phyloP scores from a whole-genome alignment of 1,140 invertebrate species.

The Scaptomyza pallida region DNA sequence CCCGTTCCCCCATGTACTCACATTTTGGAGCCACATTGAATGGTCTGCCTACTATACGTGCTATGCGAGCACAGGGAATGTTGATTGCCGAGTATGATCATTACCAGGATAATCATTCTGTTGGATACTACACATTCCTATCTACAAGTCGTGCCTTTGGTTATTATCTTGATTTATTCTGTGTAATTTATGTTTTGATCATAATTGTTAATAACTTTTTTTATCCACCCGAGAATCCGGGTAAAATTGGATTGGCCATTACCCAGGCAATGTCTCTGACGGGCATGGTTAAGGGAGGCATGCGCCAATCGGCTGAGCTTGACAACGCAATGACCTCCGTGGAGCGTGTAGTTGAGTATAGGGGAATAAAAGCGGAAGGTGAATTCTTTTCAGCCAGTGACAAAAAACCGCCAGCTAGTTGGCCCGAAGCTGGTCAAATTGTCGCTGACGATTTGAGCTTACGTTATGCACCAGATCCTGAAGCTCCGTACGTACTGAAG shows the following conservation, averaged over 20 bases:
- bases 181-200: slow-evolving; percentile 88
- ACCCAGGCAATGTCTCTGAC: slow-evolving; percentile 92
- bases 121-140: slow-evolving; percentile 91
- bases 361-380: slow-evolving; percentile 88
- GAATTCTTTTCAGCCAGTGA: slow-evolving; percentile 85
- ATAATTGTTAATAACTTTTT: slow-evolving; percentile 87
- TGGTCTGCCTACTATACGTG: slow-evolving; percentile 91
- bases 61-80: slow-evolving; percentile 86
- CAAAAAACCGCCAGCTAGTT: slow-evolving; percentile 87
- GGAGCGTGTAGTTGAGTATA: slow-evolving; percentile 92
- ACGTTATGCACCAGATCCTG: slow-evolving; percentile 85
- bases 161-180: slow-evolving; percentile 90
- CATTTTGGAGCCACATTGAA: slow-evolving; percentile 89
- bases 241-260: slow-evolving; percentile 92
- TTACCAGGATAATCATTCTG: slow-evolving; percentile 88
- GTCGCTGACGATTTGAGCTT: slow-evolving; percentile 87
- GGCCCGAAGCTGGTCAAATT: slow-evolving; percentile 90
- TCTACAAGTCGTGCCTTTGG: slow-evolving; percentile 92
- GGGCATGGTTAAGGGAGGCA: slow-evolving; percentile 87
- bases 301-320: slow-evolving; percentile 88
- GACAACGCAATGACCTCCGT: slow-evolving; percentile 91
- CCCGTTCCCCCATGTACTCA: slow-evolving; percentile 91
- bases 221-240: slow-evolving; percentile 85
- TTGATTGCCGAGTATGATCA: slow-evolving; percentile 88
- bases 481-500: slow-evolving; percentile 86